These are phyloP conservation scores for Pantherophis vulpinus DNA, from an alignment of 2,797 vertebrate genomes.

Conservation along the genomic window DNA sequence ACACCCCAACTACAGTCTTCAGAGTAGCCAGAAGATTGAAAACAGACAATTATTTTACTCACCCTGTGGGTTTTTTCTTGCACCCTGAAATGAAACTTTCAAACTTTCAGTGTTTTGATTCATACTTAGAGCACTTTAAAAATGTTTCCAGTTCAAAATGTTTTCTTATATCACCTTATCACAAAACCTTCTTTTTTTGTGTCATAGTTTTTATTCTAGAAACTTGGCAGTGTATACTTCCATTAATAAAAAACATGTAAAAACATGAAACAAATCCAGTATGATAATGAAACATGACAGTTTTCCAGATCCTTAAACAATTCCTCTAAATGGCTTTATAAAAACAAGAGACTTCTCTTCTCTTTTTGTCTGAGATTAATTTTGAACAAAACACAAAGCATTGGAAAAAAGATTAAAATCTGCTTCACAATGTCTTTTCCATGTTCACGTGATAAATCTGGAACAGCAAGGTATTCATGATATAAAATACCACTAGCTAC, in stretches of 20 bases:
- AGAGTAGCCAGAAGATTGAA: background rate
- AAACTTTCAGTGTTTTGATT: background rate
- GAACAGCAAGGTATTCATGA: background rate
- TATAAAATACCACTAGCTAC: background rate
- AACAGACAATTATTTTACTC: background rate
- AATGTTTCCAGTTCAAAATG: background rate
- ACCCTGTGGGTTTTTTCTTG: background rate
- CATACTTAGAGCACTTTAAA: background rate
- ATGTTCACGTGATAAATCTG: background rate
- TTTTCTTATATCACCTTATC: conserved; percentile 15
- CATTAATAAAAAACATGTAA: background rate
- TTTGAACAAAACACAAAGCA: background rate
- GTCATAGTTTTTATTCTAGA: conserved; percentile 56
- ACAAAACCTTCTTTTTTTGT: conserved; percentile 59
- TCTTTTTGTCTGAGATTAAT: background rate
- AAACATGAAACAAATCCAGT: conserved; percentile 55
- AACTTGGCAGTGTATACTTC: conserved; percentile 52
- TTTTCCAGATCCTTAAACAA: conserved; percentile 16
- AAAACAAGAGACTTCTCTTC: background rate
- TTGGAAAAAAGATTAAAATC: fast-evolving
- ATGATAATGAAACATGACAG: conserved; percentile 44
- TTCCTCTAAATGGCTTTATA: conserved; percentile 20
- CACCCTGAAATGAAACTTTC: background rate
- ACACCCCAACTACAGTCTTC: background rate
- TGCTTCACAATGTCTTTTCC: fast-evolving